A percentile compares a stretch with the other conserved stretches of the same genome.
Conservation (phyloP, 2,888 invertebrate genomes). For the Panzeria rudis region DNA sequence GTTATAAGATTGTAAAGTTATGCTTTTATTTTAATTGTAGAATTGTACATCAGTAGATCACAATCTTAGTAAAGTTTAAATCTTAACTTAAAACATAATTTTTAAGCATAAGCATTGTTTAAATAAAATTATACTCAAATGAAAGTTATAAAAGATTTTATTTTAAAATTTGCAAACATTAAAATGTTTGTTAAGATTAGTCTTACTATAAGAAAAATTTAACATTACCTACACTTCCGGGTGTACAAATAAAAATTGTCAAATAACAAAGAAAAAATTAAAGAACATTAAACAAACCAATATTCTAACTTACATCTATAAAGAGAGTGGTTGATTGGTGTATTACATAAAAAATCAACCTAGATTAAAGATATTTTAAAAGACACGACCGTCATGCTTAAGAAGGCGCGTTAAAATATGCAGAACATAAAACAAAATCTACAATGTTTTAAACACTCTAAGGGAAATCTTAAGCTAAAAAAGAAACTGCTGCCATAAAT, state of each 20-base stretch:
- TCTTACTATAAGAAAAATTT: no score
- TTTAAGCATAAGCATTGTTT: no score
- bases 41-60: no score
- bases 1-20: no score
- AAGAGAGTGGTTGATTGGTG: slow-evolving; percentile 5
- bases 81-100: no score
- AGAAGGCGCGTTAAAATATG: slow-evolving; percentile 69
- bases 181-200: no score
- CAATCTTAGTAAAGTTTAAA: no score
- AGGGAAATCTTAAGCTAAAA: slow-evolving; percentile 31
- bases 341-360: slow-evolving; percentile 32
- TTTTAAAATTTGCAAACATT: no score
- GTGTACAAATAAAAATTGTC: slow-evolving; percentile 18
- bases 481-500: slow-evolving; percentile 65
- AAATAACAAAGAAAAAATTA: background rate
- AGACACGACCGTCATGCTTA: slow-evolving; percentile 68
- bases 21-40: no score
- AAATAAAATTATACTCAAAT: background rate
- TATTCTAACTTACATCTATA: slow-evolving; percentile 21
- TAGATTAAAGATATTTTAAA: slow-evolving; percentile 66
- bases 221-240: slow-evolving; percentile 43
- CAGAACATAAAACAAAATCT: slow-evolving; percentile 47
- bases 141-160: background rate
- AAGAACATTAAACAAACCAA: slow-evolving; percentile 35
- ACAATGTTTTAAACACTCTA: slow-evolving; percentile 52